A percentile compares a stretch with the other conserved stretches of the same genome.
Evolutionary conservation across 1,140 invertebrate genomes (phyloP).

Genomic region (Nymphalis io): DNA sequence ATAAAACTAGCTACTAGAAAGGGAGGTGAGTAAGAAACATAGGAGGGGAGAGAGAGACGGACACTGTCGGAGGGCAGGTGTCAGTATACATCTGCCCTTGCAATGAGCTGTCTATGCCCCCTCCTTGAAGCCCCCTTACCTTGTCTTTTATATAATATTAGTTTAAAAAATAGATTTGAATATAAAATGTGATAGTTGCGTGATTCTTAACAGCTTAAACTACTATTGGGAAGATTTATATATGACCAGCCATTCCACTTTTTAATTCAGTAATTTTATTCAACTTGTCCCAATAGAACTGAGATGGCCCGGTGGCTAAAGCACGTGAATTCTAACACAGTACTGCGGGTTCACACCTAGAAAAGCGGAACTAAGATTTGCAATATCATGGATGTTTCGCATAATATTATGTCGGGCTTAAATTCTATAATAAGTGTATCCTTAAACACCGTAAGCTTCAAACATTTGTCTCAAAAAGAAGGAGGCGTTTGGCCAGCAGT

Average conservation of each 20-base stretch:
- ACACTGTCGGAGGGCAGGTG: slow-evolving; percentile 62
- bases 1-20: slow-evolving; percentile 52
- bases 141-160: slow-evolving; percentile 36
- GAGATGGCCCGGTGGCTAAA: too few relatives aligned
- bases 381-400: too few relatives aligned
- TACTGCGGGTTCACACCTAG: too few relatives aligned
- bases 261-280: not conserved
- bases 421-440: too few relatives aligned
- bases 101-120: slow-evolving; percentile 50
- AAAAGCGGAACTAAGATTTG: too few relatives aligned
- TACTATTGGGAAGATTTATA: too few relatives aligned
- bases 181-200: not conserved
- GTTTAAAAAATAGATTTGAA: slow-evolving; percentile 22
- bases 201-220: not conserved
- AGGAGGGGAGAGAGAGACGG: slow-evolving; percentile 51
- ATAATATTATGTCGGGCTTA: too few relatives aligned
- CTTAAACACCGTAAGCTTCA: too few relatives aligned
- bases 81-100: slow-evolving; percentile 62
- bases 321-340: too few relatives aligned
- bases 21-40: slow-evolving; percentile 46
- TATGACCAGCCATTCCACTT: not conserved
- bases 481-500: too few relatives aligned
- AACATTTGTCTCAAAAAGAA: too few relatives aligned
- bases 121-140: slow-evolving; percentile 52
- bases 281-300: too few relatives aligned